Percentiles rank a stretch among this genome's conserved stretches.
Evolutionary conservation across 2,797 vertebrate genomes (phyloP).

Genomic region (Margarornis squamiger): DNA sequence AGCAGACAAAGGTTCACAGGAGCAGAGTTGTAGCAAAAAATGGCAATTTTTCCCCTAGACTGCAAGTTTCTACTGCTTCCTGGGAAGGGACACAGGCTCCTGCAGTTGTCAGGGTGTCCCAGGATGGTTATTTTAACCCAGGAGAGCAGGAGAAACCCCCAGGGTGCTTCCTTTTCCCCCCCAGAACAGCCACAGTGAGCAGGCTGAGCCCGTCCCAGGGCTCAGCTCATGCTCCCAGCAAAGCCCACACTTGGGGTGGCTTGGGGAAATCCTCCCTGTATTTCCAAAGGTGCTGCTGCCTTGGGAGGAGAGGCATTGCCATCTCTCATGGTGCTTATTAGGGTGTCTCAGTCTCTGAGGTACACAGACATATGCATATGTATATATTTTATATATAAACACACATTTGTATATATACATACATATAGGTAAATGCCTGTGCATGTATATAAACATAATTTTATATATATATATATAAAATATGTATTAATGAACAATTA

Average conservation of each 20-base stretch:
- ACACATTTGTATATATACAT: neutral
- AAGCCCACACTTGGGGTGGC: neutral
- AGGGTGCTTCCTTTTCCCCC: neutral
- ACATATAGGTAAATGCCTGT: neutral
- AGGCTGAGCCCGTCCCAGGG: too few species aligned
- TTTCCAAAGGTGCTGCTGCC: fast-evolving
- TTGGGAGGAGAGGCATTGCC: neutral
- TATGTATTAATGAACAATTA: neutral
- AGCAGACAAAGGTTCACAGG: neutral
- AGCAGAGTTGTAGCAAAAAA: neutral
- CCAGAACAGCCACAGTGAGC: neutral
- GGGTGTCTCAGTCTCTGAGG: neutral
- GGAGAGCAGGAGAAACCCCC: neutral
- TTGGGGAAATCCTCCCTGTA: neutral
- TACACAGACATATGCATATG: neutral
- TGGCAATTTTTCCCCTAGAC: fast-evolving
- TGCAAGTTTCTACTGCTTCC: neutral
- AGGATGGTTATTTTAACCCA: neutral
- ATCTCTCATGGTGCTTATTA: fast-evolving
- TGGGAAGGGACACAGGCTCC: neutral
- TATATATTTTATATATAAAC: neutral
- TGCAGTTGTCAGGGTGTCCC: too few species aligned
- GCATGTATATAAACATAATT: neutral
- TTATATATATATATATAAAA: neutral
- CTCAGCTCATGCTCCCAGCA: neutral